Evolutionary conservation across 2,113 vertebrate genomes (phyloP).

Genomic region (Oxyruncus cristatus): DNA sequence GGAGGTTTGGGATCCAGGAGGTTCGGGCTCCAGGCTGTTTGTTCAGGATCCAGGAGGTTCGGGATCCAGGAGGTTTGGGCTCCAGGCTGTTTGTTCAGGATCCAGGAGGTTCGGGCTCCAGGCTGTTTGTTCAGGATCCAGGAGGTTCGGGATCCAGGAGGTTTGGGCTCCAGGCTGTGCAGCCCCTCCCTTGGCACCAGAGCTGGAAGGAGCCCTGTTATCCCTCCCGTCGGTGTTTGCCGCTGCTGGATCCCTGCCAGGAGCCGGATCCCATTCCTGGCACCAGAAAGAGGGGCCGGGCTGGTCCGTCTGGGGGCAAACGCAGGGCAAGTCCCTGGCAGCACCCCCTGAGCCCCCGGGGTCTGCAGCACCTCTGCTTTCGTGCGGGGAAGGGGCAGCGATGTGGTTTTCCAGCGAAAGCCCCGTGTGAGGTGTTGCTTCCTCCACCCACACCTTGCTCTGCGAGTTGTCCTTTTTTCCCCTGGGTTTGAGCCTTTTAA

Average conservation of each 20-base stretch:
- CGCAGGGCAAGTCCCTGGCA: too few species aligned
- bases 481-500: neutral
- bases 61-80: neutral
- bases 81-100: too few species aligned
- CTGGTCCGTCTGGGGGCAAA: neutral
- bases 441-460: neutral
- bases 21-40: too few species aligned
- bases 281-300: too few species aligned
- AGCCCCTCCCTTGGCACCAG: too few species aligned
- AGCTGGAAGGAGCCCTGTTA: too few species aligned
- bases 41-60: too few species aligned
- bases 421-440: neutral
- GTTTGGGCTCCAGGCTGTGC: neutral
- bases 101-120: too few species aligned
- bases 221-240: too few species aligned
- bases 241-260: too few species aligned
- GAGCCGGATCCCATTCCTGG: neutral
- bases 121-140: neutral
- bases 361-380: too few species aligned
- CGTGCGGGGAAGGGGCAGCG: neutral
- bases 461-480: neutral
- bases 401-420: constrained; percentile 46
- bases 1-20: neutral
- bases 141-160: neutral
- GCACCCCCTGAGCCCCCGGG: too few species aligned